These are phyloP conservation scores for Picathartes gymnocephalus DNA, from an alignment of 2,113 vertebrate genomes.

Conservation along the genomic window DNA sequence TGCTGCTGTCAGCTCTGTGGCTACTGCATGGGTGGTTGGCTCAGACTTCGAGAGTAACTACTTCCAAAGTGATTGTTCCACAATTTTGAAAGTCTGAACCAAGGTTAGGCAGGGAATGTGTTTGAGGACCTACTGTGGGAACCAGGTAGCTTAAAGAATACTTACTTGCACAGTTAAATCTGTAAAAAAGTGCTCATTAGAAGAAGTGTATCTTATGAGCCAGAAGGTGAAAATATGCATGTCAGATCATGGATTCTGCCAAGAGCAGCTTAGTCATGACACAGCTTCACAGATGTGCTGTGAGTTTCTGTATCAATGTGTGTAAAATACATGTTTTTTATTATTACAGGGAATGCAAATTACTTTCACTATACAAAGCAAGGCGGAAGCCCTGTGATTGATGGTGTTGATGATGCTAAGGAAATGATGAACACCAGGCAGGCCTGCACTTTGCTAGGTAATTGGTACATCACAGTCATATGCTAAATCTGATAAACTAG, in stretches of 20 bases:
- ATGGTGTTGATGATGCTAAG: slow-evolving; percentile 89
- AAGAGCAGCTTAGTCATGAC: not conserved
- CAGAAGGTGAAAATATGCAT: not conserved
- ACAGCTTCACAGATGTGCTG: not conserved
- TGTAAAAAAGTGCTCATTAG: not conserved
- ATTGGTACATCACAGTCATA: not conserved
- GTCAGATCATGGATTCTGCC: not conserved
- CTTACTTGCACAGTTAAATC: not conserved
- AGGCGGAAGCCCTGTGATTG: slow-evolving; percentile 89
- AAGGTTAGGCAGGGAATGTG: not conserved
- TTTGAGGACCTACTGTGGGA: not conserved
- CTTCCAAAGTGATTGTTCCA: not conserved
- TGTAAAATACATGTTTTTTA: not conserved
- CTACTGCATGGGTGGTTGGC: not conserved
- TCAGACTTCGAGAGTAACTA: not conserved
- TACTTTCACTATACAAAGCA: slow-evolving; percentile 90
- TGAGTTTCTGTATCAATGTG: not conserved
- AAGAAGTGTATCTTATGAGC: not conserved
- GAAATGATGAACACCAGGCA: slow-evolving; percentile 88
- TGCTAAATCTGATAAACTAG: not conserved
- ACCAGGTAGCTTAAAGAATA: not conserved
- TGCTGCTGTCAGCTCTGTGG: not conserved
- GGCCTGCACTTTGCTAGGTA: slow-evolving; percentile 92
- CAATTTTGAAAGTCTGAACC: not conserved
- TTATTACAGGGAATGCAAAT: slow-evolving; percentile 79